Evolutionary conservation across 1,140 invertebrate genomes (phyloP).

Genomic region (Scylla paramamosain): DNA sequence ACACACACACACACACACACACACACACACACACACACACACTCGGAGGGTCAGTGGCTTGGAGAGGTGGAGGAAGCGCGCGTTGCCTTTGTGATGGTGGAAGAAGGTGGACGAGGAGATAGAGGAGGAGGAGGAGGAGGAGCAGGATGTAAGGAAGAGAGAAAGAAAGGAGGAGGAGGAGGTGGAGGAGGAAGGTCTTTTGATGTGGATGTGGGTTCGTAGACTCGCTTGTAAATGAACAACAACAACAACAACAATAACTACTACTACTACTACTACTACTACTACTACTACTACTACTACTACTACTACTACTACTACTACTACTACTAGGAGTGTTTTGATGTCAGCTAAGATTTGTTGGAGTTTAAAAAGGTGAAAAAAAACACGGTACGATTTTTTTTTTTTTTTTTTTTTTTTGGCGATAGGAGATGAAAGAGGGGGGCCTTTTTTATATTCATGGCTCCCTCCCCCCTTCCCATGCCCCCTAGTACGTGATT

Average conservation of each 20-base stretch:
- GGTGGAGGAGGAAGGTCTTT: neutral
- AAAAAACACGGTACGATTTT: too few species aligned
- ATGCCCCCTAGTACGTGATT: too few species aligned
- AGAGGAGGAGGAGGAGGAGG: neutral
- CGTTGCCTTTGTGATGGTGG: neutral
- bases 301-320: constrained; percentile 2
- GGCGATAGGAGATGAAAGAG: too few species aligned
- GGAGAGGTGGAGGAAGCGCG: neutral
- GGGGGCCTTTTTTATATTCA: too few species aligned
- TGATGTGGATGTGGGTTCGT: too few species aligned
- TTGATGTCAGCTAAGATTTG: too few species aligned
- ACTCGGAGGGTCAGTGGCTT: neutral
- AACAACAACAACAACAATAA: neutral
- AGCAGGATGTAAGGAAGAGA: neutral
- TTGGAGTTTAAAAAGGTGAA: too few species aligned
- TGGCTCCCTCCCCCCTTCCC: too few species aligned
- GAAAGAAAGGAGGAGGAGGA: neutral
- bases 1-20: constrained; percentile 26
- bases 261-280: constrained; percentile 14
- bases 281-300: constrained; percentile 20
- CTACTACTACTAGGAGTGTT: too few species aligned
- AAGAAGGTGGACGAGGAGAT: neutral
- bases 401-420: too few species aligned
- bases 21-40: constrained; percentile 24
- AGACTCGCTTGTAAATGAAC: too few species aligned